Evolutionary conservation across 2,888 invertebrate species (phyloP).

Genomic region (Drosophila affinis): DNA sequence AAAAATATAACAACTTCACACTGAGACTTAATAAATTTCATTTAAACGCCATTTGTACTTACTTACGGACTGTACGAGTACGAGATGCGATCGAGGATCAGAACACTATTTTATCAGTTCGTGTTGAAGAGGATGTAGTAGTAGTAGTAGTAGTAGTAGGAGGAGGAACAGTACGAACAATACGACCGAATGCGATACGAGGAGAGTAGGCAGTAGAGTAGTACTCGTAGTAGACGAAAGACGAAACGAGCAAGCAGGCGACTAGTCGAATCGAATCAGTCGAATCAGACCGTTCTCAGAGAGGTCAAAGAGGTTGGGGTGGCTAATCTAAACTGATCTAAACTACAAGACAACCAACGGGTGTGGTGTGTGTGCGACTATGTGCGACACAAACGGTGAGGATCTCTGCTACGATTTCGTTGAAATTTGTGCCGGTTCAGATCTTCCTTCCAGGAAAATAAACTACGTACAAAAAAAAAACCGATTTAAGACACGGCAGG

Average conservation of each 20-base stretch:
- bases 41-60: slow-evolving; percentile 84
- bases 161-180: slow-evolving; percentile 48
- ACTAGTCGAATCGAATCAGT: slow-evolving; percentile 47
- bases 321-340: slow-evolving; percentile 13
- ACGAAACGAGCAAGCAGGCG: slow-evolving; percentile 36
- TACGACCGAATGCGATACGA: slow-evolving; percentile 49
- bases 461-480: not conserved
- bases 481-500: not conserved
- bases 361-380: not conserved
- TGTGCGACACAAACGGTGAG: not conserved
- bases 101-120: slow-evolving; percentile 34
- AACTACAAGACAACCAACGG: not conserved
- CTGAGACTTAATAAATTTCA: slow-evolving; percentile 81
- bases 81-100: slow-evolving; percentile 24
- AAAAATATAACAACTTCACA: slow-evolving; percentile 49
- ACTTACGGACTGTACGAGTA: slow-evolving; percentile 61
- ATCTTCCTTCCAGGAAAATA: not conserved
- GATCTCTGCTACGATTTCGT: not conserved
- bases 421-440: not conserved
- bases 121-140: slow-evolving; percentile 46
- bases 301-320: slow-evolving; percentile 8
- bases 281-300: not conserved
- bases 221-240: slow-evolving; percentile 37
- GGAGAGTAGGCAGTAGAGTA: slow-evolving; percentile 47
- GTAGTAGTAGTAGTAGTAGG: slow-evolving; percentile 51